Conservation (phyloP, 1,140 invertebrate genomes). For the Caerostris extrusa region DNA sequence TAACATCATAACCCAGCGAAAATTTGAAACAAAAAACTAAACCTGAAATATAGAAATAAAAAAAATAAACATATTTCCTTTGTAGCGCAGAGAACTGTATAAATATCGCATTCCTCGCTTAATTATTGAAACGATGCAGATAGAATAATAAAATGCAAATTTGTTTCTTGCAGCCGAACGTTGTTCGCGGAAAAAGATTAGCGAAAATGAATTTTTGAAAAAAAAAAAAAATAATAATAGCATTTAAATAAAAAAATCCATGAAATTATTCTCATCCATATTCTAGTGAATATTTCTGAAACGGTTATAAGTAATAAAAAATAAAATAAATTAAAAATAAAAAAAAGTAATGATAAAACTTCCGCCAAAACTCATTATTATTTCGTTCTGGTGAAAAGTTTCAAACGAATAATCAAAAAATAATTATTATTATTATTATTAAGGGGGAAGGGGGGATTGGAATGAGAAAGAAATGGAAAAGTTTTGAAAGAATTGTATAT, state of each 20-base stretch:
- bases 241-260: neutral
- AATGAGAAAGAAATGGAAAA: neutral
- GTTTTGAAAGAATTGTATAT: neutral
- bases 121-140: neutral
- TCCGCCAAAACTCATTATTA: too few species aligned
- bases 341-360: too few species aligned
- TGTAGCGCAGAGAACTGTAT: neutral
- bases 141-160: slow-evolving; percentile 22
- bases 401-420: too few species aligned
- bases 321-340: neutral
- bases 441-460: neutral
- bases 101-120: neutral
- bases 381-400: too few species aligned
- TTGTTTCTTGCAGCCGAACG: neutral
- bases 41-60: neutral
- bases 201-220: neutral
- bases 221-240: neutral
- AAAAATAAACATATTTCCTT: neutral
- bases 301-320: neutral
- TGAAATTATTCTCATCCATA: slow-evolving; percentile 5
- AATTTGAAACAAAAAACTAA: neutral
- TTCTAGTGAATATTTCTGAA: neutral
- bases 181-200: neutral
- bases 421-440: neutral
- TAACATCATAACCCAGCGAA: neutral